phyloP scores from a whole-genome alignment of 2,113 vertebrate species.

The Ascaphus truei region DNA sequence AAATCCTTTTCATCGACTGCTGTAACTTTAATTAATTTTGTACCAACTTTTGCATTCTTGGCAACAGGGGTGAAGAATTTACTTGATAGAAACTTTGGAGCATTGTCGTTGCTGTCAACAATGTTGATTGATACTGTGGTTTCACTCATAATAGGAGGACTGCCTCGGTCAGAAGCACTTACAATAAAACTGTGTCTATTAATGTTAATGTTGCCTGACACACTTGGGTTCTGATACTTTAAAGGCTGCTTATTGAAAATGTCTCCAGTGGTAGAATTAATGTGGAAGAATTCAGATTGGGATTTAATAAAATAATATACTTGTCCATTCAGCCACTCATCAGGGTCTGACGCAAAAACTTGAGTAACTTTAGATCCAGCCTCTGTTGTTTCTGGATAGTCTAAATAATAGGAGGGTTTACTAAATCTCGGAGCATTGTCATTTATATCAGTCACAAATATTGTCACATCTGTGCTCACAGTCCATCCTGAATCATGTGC shows the following conservation, averaged over 20 bases:
- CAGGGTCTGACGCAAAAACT: slow-evolving; percentile 84
- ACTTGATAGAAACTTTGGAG: slow-evolving; percentile 70
- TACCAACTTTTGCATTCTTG: slow-evolving; percentile 85
- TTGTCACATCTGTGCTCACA: slow-evolving; percentile 91
- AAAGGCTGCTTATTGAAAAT: slow-evolving; percentile 90
- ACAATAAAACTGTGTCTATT: slow-evolving; percentile 96
- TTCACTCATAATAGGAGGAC: slow-evolving; percentile 82
- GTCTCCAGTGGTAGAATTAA: slow-evolving; percentile 85
- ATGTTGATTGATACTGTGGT: slow-evolving; percentile 89
- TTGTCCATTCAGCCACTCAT: slow-evolving; percentile 84
- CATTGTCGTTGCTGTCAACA: slow-evolving; percentile 92
- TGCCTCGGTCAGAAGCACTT: slow-evolving; percentile 85
- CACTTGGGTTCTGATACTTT: slow-evolving; percentile 82
- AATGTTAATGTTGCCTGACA: slow-evolving; percentile 74
- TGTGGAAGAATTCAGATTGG: slow-evolving; percentile 91
- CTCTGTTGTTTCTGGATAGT: slow-evolving; percentile 86
- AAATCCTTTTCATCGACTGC: slow-evolving; percentile 89
- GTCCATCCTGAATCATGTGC: slow-evolving; percentile 96
- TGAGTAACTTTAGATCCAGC: slow-evolving; percentile 77
- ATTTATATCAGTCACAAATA: slow-evolving; percentile 90
- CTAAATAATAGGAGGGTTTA: slow-evolving; percentile 87
- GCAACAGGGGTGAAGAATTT: slow-evolving; percentile 90
- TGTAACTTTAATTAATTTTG: slow-evolving; percentile 76
- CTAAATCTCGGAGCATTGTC: slow-evolving; percentile 90
- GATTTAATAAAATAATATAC: slow-evolving; percentile 94